Conservation (phyloP, 2,888 invertebrate species). For the Mesoligia furuncula region DNA sequence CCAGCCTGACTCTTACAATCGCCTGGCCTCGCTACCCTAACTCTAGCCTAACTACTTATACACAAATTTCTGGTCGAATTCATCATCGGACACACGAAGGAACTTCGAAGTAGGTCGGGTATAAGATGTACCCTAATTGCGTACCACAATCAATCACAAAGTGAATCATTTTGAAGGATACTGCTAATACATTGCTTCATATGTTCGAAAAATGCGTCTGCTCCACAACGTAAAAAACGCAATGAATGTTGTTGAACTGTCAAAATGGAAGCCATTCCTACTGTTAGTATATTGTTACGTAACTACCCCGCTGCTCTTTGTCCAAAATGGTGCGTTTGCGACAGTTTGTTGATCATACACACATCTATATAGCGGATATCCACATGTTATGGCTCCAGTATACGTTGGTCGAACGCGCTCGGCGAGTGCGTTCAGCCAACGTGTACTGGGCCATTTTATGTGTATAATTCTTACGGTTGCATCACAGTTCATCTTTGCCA, state of each 20-base stretch:
- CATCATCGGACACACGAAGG: background rate
- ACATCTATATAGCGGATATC: background rate
- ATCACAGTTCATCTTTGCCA: too few relatives aligned
- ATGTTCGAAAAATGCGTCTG: background rate
- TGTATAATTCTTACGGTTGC: too few relatives aligned
- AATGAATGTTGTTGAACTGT: background rate
- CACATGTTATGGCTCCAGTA: too few relatives aligned
- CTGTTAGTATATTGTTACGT: background rate
- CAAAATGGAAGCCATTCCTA: background rate
- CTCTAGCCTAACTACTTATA: background rate
- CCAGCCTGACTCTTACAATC: too few relatives aligned
- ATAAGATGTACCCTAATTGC: background rate
- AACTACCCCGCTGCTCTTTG: background rate
- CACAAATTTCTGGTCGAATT: background rate
- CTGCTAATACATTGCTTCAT: background rate
- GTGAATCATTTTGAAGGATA: background rate
- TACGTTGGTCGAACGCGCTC: too few relatives aligned
- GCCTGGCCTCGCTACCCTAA: background rate
- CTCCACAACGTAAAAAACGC: background rate
- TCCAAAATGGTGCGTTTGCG: background rate
- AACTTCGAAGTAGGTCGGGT: background rate
- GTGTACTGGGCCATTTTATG: too few relatives aligned
- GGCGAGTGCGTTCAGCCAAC: too few relatives aligned
- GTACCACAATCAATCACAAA: background rate
- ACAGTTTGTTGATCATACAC: background rate